phyloP scores from a whole-genome alignment of 2,797 vertebrate species.

The Cuculus canorus region DNA sequence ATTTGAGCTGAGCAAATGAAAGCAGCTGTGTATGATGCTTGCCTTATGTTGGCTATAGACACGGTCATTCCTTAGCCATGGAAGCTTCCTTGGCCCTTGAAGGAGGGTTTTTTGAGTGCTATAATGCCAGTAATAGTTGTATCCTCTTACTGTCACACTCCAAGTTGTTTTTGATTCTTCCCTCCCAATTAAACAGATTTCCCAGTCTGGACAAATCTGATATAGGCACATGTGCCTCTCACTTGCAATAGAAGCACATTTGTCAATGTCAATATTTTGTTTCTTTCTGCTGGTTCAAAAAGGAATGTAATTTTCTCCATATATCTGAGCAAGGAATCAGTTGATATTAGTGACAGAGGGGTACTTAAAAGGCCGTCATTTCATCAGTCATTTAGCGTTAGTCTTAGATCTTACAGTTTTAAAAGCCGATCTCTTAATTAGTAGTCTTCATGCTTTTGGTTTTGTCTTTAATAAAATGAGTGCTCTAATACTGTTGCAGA shows the following conservation, averaged over 20 bases:
- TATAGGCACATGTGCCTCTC: neutral
- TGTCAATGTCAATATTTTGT: neutral
- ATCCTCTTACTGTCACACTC: neutral
- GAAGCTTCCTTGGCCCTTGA: neutral
- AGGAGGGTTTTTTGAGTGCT: neutral
- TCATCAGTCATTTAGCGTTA: neutral
- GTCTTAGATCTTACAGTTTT: neutral
- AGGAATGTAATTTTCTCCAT: slow-evolving; percentile 9
- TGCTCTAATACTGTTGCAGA: neutral
- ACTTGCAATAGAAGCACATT: neutral
- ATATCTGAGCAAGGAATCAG: slow-evolving; percentile 21
- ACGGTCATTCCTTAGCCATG: neutral
- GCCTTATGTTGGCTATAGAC: neutral
- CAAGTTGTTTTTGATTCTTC: neutral
- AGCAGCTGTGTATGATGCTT: neutral
- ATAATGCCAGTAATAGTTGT: neutral
- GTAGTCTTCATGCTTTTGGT: neutral
- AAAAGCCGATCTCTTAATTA: slow-evolving; percentile 2
- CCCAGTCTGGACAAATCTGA: neutral
- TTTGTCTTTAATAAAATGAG: slow-evolving; percentile 11
- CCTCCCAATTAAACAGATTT: neutral
- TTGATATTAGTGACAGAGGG: neutral
- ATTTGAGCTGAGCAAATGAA: neutral
- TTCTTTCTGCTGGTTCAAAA: slow-evolving; percentile 15
- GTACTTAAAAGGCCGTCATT: neutral